Conservation (phyloP, 64 coral and sea anemone genomes). For the Actinia tenebrosa region DNA sequence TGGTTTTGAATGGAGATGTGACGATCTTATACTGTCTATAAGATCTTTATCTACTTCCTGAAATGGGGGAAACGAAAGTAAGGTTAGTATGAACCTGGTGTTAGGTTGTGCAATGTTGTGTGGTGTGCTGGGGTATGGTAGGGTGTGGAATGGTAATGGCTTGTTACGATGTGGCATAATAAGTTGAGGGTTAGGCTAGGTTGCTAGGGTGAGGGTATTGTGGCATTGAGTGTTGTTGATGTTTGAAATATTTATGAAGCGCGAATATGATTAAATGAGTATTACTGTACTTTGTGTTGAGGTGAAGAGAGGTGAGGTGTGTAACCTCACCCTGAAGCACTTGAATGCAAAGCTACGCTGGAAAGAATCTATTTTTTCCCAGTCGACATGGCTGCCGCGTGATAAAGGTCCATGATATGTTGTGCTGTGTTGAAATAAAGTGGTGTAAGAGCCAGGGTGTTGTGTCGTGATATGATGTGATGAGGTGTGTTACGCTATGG, state of each 20-base stretch:
- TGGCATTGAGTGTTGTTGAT: background rate
- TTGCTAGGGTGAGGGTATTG: background rate
- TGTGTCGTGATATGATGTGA: too few species aligned
- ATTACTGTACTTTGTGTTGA: too few species aligned
- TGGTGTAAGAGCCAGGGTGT: too few species aligned
- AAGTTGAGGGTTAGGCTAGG: background rate
- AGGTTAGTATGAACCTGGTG: background rate
- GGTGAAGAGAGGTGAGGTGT: too few species aligned
- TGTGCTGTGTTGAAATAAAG: too few species aligned
- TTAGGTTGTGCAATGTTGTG: background rate
- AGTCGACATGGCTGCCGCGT: too few species aligned
- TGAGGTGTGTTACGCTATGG: background rate
- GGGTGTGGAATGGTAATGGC: background rate
- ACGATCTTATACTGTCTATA: slow-evolving; percentile 78
- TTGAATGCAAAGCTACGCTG: too few species aligned
- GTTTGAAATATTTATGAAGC: too few species aligned
- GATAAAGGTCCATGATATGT: too few species aligned
- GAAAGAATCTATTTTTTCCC: too few species aligned
- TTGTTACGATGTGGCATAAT: background rate
- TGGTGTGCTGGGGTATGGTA: background rate
- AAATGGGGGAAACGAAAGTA: background rate
- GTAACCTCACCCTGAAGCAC: too few species aligned
- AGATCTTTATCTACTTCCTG: slow-evolving; percentile 86
- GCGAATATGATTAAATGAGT: too few species aligned
- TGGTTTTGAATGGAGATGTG: slow-evolving; percentile 4